Evolutionary conservation across 1,140 invertebrate genomes (phyloP).

Genomic region (Drosophila nasuta): DNA sequence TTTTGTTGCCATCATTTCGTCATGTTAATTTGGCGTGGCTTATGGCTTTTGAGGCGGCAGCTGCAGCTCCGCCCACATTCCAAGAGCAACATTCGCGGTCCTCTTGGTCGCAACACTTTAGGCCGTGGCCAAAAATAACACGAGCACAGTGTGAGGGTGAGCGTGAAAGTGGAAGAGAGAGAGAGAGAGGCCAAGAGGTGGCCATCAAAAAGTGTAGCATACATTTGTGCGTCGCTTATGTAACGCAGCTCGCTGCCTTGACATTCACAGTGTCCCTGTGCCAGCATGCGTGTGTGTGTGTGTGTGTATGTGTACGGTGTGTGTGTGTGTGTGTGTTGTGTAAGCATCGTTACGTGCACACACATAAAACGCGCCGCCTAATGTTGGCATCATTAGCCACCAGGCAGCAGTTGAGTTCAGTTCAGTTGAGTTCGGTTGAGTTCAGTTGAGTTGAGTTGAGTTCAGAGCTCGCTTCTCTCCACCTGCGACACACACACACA

Average conservation of each 20-base stretch:
- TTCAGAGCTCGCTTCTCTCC: not conserved
- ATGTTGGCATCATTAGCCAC: slow-evolving; percentile 50
- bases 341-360: slow-evolving; percentile 59
- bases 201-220: slow-evolving; percentile 80
- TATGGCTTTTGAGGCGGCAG: slow-evolving; percentile 68
- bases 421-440: not conserved
- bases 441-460: slow-evolving; percentile 1
- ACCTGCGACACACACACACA: slow-evolving; percentile 5
- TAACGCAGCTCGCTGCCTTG: slow-evolving; percentile 75
- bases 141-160: slow-evolving; percentile 18
- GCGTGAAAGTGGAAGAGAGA: slow-evolving; percentile 6
- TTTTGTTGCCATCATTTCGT: slow-evolving; percentile 77
- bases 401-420: slow-evolving; percentile 19
- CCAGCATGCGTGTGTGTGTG: slow-evolving; percentile 9
- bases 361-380: slow-evolving; percentile 55
- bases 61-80: slow-evolving; percentile 26
- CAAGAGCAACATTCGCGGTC: not conserved
- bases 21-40: slow-evolving; percentile 78
- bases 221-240: slow-evolving; percentile 80
- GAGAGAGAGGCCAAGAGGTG: slow-evolving; percentile 37
- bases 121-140: slow-evolving; percentile 66
- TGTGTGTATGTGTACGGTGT: no score
- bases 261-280: slow-evolving; percentile 57
- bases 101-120: slow-evolving; percentile 33
- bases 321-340: slow-evolving; percentile 39